Conservation (phyloP, 2,113 vertebrate genomes). For the Mesembrinibis cayennensis region DNA sequence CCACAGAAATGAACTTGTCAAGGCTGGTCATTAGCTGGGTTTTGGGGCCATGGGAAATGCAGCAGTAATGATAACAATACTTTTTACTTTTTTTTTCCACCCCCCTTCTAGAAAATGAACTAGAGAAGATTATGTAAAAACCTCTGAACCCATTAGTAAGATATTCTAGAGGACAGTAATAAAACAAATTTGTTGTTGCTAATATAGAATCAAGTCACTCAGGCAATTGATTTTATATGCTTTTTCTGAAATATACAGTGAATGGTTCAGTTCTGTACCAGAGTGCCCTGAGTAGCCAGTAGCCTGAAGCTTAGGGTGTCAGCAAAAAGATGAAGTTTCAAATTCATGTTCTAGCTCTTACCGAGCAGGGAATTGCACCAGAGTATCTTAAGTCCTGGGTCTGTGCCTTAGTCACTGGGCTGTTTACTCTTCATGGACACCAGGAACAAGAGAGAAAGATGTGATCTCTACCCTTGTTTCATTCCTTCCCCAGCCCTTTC, state of each 20-base stretch:
- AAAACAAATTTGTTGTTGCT: background rate
- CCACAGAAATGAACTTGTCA: conserved; percentile 69
- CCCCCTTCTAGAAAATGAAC: background rate
- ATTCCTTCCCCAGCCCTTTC: background rate
- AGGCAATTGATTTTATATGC: background rate
- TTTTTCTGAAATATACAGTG: background rate
- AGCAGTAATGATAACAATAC: conserved; percentile 17
- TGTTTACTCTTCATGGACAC: background rate
- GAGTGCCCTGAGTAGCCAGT: background rate
- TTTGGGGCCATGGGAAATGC: conserved; percentile 44
- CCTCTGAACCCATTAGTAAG: background rate
- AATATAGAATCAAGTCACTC: background rate
- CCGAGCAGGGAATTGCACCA: background rate
- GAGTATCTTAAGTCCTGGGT: background rate
- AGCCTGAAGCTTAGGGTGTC: background rate
- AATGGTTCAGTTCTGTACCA: background rate
- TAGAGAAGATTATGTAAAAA: background rate
- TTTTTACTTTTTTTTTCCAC: background rate
- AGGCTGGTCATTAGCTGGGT: conserved; percentile 56
- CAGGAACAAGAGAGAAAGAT: background rate
- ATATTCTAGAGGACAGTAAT: background rate
- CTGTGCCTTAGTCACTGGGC: background rate
- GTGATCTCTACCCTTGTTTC: background rate
- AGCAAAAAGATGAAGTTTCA: background rate
- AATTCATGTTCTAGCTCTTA: background rate